phyloP scores from a whole-genome alignment of 1,140 invertebrate genomes.

The Bombus difficillimus region DNA sequence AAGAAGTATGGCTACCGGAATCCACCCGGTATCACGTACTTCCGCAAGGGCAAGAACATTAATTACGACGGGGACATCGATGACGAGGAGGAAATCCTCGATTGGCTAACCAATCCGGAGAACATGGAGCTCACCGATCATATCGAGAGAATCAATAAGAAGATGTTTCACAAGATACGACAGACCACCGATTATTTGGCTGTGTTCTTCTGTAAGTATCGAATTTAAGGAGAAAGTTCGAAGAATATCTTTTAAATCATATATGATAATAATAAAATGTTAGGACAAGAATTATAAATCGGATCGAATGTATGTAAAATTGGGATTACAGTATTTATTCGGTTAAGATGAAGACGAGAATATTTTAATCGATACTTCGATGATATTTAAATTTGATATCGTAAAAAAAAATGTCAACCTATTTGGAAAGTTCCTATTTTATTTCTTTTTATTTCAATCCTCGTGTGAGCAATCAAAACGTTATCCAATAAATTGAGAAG shows the following conservation, averaged over 20 bases:
- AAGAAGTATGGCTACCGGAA: slow-evolving; percentile 96
- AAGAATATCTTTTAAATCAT: too few species aligned
- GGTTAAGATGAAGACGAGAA: neutral
- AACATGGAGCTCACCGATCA: slow-evolving; percentile 97
- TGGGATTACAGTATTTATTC: neutral
- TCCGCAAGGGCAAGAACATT: slow-evolving; percentile 94
- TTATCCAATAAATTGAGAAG: too few species aligned
- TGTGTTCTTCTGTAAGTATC: slow-evolving; percentile 96
- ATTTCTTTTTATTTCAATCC: neutral
- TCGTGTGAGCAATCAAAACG: too few species aligned
- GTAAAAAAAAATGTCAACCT: neutral
- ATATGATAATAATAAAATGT: neutral
- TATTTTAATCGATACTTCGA: neutral
- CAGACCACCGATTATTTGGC: slow-evolving; percentile 96
- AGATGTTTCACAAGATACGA: slow-evolving; percentile 96
- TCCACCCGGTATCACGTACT: slow-evolving; percentile 95
- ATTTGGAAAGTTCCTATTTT: neutral
- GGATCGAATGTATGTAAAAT: neutral
- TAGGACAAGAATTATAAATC: neutral
- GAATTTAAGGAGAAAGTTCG: neutral
- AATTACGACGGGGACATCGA: slow-evolving; percentile 97
- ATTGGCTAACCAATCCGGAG: slow-evolving; percentile 96
- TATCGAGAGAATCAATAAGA: slow-evolving; percentile 95
- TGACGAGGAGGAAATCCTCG: slow-evolving; percentile 96
- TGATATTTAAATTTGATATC: neutral